Percentiles rank a stretch among this genome's conserved stretches.
Conservation (phyloP, 2,113 vertebrate genomes). For the Hypomesus transpacificus region DNA sequence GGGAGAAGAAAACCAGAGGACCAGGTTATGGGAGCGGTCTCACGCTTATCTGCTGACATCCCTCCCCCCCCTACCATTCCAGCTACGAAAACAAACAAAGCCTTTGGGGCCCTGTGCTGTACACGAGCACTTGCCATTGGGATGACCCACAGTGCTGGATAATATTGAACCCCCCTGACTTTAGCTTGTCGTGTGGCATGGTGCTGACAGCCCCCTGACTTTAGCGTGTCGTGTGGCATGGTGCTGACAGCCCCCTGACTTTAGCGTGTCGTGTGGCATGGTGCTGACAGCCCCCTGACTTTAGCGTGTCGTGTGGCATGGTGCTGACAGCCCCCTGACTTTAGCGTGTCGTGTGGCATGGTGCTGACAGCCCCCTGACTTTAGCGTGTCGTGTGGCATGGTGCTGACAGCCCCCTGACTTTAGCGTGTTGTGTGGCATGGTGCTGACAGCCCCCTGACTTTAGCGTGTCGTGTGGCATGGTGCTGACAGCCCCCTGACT, state of each 20-base stretch:
- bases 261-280: no score
- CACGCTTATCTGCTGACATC: neutral
- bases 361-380: no score
- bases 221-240: neutral
- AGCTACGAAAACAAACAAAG: neutral
- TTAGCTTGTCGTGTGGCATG: neutral
- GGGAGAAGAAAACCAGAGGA: constrained; percentile 4
- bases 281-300: no score
- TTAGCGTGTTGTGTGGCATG: no score
- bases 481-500: neutral
- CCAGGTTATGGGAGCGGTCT: neutral
- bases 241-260: no score
- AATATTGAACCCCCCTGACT: neutral
- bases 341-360: no score
- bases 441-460: neutral
- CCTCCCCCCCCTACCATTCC: neutral
- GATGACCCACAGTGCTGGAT: neutral
- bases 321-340: no score
- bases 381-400: no score
- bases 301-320: no score
- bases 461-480: no score
- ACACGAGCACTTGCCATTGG: neutral
- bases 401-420: no score
- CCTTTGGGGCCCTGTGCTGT: neutral
- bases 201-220: no score